Base-by-base conservation (phyloP, 2,113 vertebrate species). In the Albula glossodonta region DNA sequence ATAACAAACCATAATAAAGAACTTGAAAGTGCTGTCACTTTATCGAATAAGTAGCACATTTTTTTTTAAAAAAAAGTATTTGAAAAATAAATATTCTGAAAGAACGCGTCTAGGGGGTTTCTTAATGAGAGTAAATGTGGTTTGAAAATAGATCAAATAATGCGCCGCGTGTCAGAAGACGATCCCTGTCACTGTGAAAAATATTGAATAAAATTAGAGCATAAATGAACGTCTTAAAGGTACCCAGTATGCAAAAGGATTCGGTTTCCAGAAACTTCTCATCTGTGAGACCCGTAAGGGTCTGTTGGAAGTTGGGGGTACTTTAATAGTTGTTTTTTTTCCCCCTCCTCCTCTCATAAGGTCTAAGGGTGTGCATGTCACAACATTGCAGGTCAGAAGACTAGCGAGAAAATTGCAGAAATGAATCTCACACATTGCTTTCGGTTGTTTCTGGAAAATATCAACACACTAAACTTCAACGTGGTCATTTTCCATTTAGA, bases 11-110 rank as follows among this genome's bases (percentile, higher is more conserved):
- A 90, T 96, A 94, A 96, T 96, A 95, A 95, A 94, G 94, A 92
- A 96, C 94, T 96, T 97, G 93, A 96, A 97, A 97, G 95, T 91
- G 93, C 94, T 95, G 96, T 96, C 96, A 96, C 92, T 94, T 94
- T 94, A 88, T 95, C 92, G 93, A 92, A 94, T 94, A 93, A 96
- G 93, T 93, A 95, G 94, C 93, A 94, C 95, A 95, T 93, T 94
- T 93, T 95, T 91, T 41, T 41, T 41, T 41, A 1, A 90, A 91
- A 95, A 96, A 89, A 94, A 81, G 31, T 95, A 94, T 95, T 94
- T 95, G 90, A 93, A 94, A 95, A 95, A 91, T 90, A 83, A 91
- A 95, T 95, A 95, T 93, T 95, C 93, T 92, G 91, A 95, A 94
- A 95, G 90, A 95, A 95, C 94, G 93, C 92, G 93, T 95, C 96